phyloP scores from a whole-genome alignment of 1,140 invertebrate species.

The Drosophila pandora region DNA sequence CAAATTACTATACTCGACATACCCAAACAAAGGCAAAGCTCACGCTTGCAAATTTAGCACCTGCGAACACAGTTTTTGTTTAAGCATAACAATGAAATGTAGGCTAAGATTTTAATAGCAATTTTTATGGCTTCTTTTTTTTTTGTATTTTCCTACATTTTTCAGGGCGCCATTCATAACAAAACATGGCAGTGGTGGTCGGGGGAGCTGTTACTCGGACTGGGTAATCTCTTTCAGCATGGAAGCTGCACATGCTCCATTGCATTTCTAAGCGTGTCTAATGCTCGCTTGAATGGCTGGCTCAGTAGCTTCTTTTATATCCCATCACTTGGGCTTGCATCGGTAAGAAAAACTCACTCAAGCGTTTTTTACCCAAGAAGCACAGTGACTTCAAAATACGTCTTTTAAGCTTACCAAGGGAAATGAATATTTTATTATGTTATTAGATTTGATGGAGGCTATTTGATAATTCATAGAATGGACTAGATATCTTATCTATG shows the following conservation, averaged over 20 bases:
- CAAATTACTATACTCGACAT: constrained; percentile 66
- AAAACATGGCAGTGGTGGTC: background rate
- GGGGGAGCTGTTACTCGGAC: background rate
- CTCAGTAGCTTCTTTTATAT: constrained; percentile 41
- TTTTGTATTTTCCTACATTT: background rate
- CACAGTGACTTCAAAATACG: constrained; percentile 7
- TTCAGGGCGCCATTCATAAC: constrained; percentile 8
- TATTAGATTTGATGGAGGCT: too few relatives aligned
- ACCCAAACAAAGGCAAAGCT: constrained; percentile 40
- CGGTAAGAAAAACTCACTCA: constrained; percentile 34
- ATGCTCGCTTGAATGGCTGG: constrained; percentile 54
- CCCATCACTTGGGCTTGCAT: constrained; percentile 4
- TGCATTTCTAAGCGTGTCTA: constrained; percentile 61
- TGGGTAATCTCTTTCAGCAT: constrained; percentile 43
- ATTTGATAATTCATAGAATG: too few relatives aligned
- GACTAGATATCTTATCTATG: background rate
- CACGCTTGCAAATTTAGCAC: constrained; percentile 45
- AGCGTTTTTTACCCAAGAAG: constrained; percentile 16
- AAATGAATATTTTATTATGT: background rate
- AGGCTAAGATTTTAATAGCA: constrained; percentile 72
- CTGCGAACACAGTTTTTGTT: constrained; percentile 34
- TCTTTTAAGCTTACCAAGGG: background rate
- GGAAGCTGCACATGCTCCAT: constrained; percentile 51
- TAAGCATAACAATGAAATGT: constrained; percentile 54
- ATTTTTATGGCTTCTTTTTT: constrained; percentile 12